Percentiles rank a stretch among this genome's conserved stretches.
These are phyloP conservation scores for Smittia aterrima DNA, from an alignment of 2,888 invertebrate genomes.

Conservation along the genomic window DNA sequence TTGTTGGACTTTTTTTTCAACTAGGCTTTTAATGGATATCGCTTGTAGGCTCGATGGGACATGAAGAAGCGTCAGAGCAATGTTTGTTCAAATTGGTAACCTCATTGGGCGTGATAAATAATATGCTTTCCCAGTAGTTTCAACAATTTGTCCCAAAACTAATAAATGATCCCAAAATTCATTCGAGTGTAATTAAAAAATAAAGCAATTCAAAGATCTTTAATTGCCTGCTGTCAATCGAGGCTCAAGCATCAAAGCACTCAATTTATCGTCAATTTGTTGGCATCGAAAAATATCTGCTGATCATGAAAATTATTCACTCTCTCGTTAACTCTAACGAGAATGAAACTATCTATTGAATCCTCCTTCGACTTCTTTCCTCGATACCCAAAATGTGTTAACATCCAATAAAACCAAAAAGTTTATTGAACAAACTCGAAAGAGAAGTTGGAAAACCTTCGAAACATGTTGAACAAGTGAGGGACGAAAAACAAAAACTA, in stretches of 20 bases:
- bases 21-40: background rate
- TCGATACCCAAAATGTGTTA: background rate
- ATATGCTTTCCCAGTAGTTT: too few relatives aligned
- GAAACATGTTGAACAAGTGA: constrained; percentile 8
- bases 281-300: background rate
- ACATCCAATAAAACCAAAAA: background rate
- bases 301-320: too few relatives aligned
- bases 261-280: background rate
- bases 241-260: background rate
- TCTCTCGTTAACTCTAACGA: too few relatives aligned
- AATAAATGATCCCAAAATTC: background rate
- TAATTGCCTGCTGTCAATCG: background rate
- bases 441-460: background rate
- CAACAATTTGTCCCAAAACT: too few relatives aligned
- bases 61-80: too few relatives aligned
- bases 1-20: background rate
- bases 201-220: background rate
- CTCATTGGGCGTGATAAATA: too few relatives aligned
- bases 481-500: constrained; percentile 17
- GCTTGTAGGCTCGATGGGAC: background rate
- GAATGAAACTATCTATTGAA: too few relatives aligned
- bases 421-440: constrained; percentile 16
- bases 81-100: too few relatives aligned
- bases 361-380: too few relatives aligned
- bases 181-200: background rate